phyloP scores from a whole-genome alignment of 2,888 invertebrate genomes.

The Blastobasis adustella region DNA sequence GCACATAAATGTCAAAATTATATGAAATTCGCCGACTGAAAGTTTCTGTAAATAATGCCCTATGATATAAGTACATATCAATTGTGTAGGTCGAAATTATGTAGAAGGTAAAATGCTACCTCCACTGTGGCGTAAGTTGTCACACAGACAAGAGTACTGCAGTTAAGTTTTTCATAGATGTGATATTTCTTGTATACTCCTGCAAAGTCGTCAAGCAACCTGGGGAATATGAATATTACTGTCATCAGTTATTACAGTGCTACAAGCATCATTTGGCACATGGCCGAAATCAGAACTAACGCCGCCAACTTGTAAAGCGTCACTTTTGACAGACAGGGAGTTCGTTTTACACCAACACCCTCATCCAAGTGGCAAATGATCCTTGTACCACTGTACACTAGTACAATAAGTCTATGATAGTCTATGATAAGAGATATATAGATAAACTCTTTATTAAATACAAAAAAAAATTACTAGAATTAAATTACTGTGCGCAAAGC shows the following conservation, averaged over 20 bases:
- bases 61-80: slow-evolving; percentile 3
- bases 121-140: slow-evolving; percentile 36
- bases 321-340: too few relatives aligned
- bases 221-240: slow-evolving; percentile 11
- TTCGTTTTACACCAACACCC: too few relatives aligned
- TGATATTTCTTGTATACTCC: slow-evolving; percentile 41
- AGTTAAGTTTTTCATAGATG: slow-evolving; percentile 39
- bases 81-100: not conserved
- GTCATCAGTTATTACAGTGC: too few relatives aligned
- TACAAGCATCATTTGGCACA: too few relatives aligned
- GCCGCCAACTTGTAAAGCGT: too few relatives aligned
- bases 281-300: too few relatives aligned
- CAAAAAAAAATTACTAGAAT: slow-evolving; percentile 12
- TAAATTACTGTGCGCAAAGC: not conserved
- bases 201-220: slow-evolving; percentile 35
- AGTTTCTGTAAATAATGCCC: slow-evolving; percentile 24
- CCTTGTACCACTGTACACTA: too few relatives aligned
- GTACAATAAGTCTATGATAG: too few relatives aligned
- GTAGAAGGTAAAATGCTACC: slow-evolving; percentile 19
- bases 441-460: too few relatives aligned
- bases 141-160: slow-evolving; percentile 37
- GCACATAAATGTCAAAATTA: slow-evolving; percentile 25
- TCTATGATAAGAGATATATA: too few relatives aligned
- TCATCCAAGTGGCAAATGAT: too few relatives aligned
- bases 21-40: slow-evolving; percentile 29